Conservation (phyloP, 2,888 invertebrate species). For the Aphelenchoides bicaudatus region DNA sequence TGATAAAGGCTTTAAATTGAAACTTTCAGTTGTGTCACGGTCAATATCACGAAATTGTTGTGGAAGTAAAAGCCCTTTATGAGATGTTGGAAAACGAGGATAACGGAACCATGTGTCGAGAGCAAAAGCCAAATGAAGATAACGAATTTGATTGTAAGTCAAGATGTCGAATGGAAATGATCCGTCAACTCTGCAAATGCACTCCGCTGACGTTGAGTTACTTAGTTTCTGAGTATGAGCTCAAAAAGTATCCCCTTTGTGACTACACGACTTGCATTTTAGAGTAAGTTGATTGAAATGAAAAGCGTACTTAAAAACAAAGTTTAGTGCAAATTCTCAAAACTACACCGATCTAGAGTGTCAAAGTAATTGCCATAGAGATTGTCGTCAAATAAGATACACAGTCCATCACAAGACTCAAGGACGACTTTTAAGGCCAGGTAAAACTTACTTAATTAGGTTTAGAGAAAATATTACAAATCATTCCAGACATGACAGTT, state of each 20-base stretch:
- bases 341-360: constrained; percentile 55
- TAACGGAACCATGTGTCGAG: constrained; percentile 51
- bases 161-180: constrained; percentile 55
- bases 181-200: constrained; percentile 51
- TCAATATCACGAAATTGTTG: constrained; percentile 51
- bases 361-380: constrained; percentile 47
- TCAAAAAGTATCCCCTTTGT: constrained; percentile 49
- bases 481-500: constrained; percentile 46
- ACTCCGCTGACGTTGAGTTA: constrained; percentile 52
- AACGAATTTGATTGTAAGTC: constrained; percentile 56
- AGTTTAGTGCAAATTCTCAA: constrained; percentile 47
- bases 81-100: constrained; percentile 58
- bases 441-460: constrained; percentile 26
- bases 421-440: constrained; percentile 50
- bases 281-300: constrained; percentile 32
- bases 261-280: constrained; percentile 53
- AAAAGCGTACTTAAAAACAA: not conserved
- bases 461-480: constrained; percentile 16
- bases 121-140: constrained; percentile 48
- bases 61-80: constrained; percentile 51
- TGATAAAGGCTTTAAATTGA: constrained; percentile 1
- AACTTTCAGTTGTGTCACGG: constrained; percentile 50
- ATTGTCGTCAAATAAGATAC: constrained; percentile 53
- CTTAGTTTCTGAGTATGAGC: constrained; percentile 42
- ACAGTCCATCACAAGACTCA: constrained; percentile 52